Conservation (phyloP, 2,797 vertebrate genomes). For the Halcyon smyrnensis region DNA sequence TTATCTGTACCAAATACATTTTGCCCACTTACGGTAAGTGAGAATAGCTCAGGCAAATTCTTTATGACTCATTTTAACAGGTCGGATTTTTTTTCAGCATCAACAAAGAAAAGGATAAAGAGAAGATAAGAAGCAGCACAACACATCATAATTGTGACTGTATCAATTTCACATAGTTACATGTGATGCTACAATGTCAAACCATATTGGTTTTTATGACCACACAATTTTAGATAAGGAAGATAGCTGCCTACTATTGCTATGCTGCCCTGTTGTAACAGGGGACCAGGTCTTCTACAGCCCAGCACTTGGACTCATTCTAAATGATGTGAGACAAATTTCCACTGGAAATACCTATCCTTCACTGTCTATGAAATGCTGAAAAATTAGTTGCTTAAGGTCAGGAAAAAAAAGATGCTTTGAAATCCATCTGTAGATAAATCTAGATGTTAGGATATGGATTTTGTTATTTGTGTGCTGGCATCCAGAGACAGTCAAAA, state of each 20-base stretch:
- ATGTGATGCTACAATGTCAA: background rate
- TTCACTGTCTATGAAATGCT: background rate
- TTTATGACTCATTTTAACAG: background rate
- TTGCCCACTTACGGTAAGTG: background rate
- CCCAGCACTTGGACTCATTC: background rate
- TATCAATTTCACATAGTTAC: background rate
- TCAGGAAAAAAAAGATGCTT: background rate
- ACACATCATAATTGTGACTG: no score
- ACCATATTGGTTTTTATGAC: background rate
- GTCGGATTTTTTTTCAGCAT: background rate
- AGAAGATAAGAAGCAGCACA: background rate
- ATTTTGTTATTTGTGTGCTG: background rate
- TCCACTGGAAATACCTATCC: background rate
- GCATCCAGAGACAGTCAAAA: background rate
- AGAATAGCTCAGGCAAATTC: background rate
- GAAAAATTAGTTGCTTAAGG: background rate
- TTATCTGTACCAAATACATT: background rate
- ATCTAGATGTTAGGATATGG: background rate
- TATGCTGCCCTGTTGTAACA: background rate
- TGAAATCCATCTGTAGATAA: background rate
- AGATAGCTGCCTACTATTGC: background rate
- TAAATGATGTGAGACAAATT: background rate
- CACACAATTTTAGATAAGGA: background rate
- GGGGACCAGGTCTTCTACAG: background rate
- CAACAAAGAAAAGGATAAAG: background rate